Percentiles rank a stretch among this genome's conserved stretches.
Conservation (phyloP, 2,888 invertebrate species). For the Netelia virgata region DNA sequence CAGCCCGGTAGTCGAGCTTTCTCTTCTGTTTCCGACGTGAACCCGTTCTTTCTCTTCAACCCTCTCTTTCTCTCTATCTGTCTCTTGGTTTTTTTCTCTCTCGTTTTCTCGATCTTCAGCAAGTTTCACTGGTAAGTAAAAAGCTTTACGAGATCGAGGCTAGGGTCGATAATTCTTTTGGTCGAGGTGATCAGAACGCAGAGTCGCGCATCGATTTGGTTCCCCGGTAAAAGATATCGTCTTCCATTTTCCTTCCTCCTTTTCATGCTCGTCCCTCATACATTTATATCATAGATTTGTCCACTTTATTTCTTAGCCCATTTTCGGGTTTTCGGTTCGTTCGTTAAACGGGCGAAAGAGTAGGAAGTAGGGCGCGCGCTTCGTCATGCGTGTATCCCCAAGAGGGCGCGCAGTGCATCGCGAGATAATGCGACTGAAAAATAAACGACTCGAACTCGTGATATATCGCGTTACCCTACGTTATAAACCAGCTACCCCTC, state of each 20-base stretch:
- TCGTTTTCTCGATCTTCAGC: not conserved
- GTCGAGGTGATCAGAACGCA: not conserved
- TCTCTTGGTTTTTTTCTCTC: not conserved
- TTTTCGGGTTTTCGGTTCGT: conserved; percentile 1
- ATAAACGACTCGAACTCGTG: not conserved
- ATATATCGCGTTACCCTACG: not conserved
- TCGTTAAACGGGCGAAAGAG: not conserved
- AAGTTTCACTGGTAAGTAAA: not conserved
- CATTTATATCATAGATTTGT: not conserved
- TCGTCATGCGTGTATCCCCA: not conserved
- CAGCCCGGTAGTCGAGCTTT: not conserved
- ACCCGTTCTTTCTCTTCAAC: not conserved
- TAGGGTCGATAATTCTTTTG: not conserved
- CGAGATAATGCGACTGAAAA: not conserved
- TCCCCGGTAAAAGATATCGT: not conserved
- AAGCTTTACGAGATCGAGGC: conserved; percentile 1
- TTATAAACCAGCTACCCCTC: not conserved
- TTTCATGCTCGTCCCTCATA: not conserved
- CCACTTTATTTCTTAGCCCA: conserved; percentile 16
- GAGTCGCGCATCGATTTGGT: not conserved
- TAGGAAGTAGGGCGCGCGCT: not conserved
- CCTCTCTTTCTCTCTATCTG: not conserved
- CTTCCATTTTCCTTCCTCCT: not conserved
- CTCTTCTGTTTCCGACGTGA: not conserved
- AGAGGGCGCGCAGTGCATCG: not conserved